Conservation (phyloP, 2,113 vertebrate genomes). For the Anser brachyrhynchus region DNA sequence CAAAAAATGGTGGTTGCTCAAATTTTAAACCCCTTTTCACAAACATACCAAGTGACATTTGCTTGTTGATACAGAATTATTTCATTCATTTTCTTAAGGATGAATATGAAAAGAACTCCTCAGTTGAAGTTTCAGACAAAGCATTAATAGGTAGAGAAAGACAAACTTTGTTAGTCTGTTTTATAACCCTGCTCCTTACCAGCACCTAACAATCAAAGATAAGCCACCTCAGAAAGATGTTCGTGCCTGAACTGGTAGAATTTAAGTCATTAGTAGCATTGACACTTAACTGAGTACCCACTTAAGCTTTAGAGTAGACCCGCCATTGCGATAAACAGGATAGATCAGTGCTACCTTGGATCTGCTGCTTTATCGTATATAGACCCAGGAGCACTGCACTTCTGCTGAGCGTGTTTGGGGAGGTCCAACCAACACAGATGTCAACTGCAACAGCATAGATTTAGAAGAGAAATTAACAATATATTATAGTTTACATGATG, state of each 20-base stretch:
- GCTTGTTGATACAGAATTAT: background rate
- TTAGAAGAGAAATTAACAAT: background rate
- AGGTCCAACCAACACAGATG: background rate
- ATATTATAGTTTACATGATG: background rate
- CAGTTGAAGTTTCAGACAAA: background rate
- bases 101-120: background rate
- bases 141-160: background rate
- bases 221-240: background rate
- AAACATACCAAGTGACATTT: background rate
- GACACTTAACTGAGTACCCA: background rate
- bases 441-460: background rate
- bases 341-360: background rate
- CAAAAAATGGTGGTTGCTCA: background rate
- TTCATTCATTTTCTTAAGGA: background rate
- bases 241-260: background rate
- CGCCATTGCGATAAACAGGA: background rate
- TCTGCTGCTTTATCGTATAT: background rate
- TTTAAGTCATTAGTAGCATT: background rate
- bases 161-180: background rate
- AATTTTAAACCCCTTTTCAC: background rate
- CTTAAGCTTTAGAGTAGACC: background rate
- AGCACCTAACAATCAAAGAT: background rate
- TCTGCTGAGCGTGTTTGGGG: rapidly evolving
- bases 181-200: background rate
- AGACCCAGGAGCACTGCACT: background rate